Base-by-base conservation (phyloP, 2,113 vertebrate genomes). In the Siniperca chuatsi region DNA sequence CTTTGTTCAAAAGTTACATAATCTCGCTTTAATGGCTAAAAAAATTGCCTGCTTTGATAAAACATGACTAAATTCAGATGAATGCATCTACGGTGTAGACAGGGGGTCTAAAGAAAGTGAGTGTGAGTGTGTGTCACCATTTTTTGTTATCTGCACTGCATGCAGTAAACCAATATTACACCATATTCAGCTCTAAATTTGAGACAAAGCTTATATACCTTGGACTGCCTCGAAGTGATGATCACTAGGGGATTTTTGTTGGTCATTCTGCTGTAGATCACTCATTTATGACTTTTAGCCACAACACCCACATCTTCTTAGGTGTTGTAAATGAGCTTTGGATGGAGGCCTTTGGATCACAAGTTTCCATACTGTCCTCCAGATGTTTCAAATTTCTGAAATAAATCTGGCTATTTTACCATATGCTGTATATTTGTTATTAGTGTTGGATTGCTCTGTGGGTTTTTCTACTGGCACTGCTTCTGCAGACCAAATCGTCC, bases 381-480 rank as follows among this genome's bases (percentile, higher is more conserved):
- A 86, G 73, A 85, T 88, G 79, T 55, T 88, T 85, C 11, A 7
- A 12, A 84, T 85, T 65, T 79, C 1, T 35, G 15, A 69, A 61
- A 81, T 44, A 20, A 42, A 75, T 52, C 57, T 73, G 16, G 4
- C 29, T 48, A 6, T 62, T 79, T 86, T 25, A 58, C 42, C 23
- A 25, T 35, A 44, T 42, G 25, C 12, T 61, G 54, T 71, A 21
- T 76, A 81, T 86, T 75, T 82, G n/a, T 65, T 57, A 21, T 81
- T 69, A 35, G 10, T 71, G 29, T 74, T 81, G 66, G 42, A 87
- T 58, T 46, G 23, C 21, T 73, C 52, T 40, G 23, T 46, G 57
- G 71, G 33, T 68, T 80, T 77, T 85, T 37, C 21, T 42, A 29
- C 58, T 54, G 42, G 33, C 21, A 29, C 46, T 58, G 69, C 25